Evolutionary conservation across 2,797 vertebrate genomes (phyloP).

Genomic region (Tarsius wallacei): DNA sequence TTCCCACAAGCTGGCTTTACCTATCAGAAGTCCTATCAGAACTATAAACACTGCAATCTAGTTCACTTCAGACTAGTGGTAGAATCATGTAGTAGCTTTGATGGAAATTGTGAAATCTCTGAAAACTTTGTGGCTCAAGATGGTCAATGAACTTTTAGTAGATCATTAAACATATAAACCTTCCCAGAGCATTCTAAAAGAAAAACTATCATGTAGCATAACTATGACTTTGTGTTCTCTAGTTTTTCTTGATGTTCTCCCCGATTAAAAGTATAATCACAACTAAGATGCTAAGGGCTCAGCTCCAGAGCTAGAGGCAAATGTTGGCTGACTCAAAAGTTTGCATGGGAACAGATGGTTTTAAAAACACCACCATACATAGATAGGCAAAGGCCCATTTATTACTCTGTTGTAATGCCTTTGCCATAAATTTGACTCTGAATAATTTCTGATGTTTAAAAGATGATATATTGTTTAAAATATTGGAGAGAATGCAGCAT

Average conservation of each 20-base stretch:
- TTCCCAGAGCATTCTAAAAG: background rate
- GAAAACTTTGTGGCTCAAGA: conserved; percentile 39
- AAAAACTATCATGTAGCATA: background rate
- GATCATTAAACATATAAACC: conserved; percentile 72
- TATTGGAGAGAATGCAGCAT: background rate
- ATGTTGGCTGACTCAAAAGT: background rate
- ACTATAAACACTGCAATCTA: background rate
- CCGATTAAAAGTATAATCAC: background rate
- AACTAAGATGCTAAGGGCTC: background rate
- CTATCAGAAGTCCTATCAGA: background rate
- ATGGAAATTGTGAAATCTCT: conserved; percentile 77
- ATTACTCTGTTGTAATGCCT: background rate
- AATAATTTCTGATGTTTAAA: background rate
- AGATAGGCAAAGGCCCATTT: background rate
- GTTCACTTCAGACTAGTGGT: background rate
- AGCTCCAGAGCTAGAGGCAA: background rate
- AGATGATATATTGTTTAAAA: background rate
- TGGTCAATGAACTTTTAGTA: conserved; percentile 53
- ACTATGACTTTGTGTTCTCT: background rate
- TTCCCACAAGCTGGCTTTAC: background rate
- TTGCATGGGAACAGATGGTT: background rate
- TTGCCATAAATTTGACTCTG: background rate
- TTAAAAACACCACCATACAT: background rate
- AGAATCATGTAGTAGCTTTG: background rate
- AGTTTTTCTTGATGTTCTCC: background rate